These are phyloP conservation scores for Trogon melanurus DNA, from an alignment of 2,113 vertebrate genomes.

Conservation along the genomic window DNA sequence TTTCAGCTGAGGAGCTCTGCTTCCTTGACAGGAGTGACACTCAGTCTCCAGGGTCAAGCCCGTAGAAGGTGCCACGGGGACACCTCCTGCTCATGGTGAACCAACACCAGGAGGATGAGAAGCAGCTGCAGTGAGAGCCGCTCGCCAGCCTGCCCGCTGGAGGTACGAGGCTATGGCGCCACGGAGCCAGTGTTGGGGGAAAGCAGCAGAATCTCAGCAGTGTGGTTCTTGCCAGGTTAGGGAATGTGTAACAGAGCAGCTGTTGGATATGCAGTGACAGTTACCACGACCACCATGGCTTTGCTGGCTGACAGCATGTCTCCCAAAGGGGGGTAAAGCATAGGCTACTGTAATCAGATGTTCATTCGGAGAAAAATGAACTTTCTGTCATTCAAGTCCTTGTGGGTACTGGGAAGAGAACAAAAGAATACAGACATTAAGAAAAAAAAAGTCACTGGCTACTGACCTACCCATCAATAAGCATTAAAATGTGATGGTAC, in stretches of 20 bases:
- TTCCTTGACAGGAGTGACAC: not conserved
- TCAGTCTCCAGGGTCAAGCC: not conserved
- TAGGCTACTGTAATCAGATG: constrained; percentile 66
- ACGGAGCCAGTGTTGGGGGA: not conserved
- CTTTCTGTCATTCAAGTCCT: constrained; percentile 64
- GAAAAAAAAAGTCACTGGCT: constrained; percentile 42
- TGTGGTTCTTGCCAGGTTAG: constrained; percentile 16
- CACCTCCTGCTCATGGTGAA: not conserved
- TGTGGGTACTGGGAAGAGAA: constrained; percentile 39
- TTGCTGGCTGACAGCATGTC: constrained; percentile 58
- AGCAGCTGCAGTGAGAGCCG: constrained; percentile 21
- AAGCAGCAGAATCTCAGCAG: not conserved
- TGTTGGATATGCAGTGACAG: constrained; percentile 66
- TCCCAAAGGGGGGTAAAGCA: constrained; percentile 60
- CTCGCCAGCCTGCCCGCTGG: constrained; percentile 1
- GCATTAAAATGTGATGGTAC: constrained; percentile 25
- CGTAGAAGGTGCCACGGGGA: not conserved
- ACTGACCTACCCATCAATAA: constrained; percentile 52
- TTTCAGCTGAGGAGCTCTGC: not conserved
- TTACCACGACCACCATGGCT: constrained; percentile 49
- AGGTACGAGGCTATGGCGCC: not conserved
- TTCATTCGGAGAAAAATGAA: constrained; percentile 61
- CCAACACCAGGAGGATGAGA: not conserved
- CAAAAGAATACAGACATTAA: constrained; percentile 52
- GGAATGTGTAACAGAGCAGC: constrained; percentile 58